phyloP scores from a whole-genome alignment of 2,113 vertebrate species.

The Phaethornis superciliosus region DNA sequence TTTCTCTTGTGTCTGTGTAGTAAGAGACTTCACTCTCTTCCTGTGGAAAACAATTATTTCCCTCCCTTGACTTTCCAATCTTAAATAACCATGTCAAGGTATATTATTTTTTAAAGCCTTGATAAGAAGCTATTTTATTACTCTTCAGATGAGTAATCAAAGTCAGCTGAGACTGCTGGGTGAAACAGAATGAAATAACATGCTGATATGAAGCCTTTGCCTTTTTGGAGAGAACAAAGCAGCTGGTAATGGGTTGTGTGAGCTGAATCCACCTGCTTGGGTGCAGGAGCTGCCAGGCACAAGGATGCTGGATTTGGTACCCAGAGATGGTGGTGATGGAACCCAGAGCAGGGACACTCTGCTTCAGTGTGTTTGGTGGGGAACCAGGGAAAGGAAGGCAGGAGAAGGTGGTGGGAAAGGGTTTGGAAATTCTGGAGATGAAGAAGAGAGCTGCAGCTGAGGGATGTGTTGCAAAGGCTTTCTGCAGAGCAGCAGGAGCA shows the following conservation, averaged over 20 bases:
- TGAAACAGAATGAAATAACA: neutral
- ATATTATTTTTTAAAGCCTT: conserved; percentile 43
- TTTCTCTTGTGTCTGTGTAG: neutral
- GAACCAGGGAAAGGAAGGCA: neutral
- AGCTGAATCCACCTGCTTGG: accelerated
- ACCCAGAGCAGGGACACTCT: neutral
- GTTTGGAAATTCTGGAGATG: neutral
- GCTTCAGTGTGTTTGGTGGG: neutral
- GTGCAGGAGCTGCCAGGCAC: neutral
- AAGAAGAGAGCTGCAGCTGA: neutral
- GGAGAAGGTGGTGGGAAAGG: neutral
- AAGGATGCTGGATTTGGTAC: neutral
- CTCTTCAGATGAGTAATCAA: conserved; percentile 6
- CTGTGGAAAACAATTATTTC: conserved; percentile 20
- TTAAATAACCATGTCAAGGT: conserved; percentile 14
- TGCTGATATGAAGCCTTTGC: neutral
- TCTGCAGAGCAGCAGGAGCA: neutral
- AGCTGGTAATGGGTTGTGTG: neutral
- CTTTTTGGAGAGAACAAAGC: neutral
- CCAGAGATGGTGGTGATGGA: accelerated
- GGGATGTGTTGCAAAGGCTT: neutral
- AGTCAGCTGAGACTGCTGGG: neutral
- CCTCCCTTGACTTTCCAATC: neutral
- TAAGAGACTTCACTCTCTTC: neutral
- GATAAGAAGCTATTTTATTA: conserved; percentile 36